These are phyloP conservation scores for Lepus europaeus DNA, from an alignment of 2,113 vertebrate genomes.

Conservation along the genomic window DNA sequence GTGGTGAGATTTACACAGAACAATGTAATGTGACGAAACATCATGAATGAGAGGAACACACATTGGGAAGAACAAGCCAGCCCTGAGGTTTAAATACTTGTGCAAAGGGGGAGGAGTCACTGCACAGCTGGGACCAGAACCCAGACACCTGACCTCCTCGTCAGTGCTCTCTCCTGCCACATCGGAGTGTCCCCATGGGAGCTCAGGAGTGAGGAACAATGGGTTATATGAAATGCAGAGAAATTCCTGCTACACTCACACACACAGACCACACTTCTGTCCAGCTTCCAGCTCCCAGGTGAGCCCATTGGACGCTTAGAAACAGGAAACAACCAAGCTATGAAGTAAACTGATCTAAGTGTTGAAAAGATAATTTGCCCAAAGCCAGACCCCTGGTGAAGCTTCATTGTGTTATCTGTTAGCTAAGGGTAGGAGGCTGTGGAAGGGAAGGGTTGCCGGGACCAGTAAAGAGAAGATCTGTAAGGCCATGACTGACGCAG, in stretches of 20 bases:
- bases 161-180: neutral
- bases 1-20: neutral
- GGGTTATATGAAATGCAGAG: constrained; percentile 39
- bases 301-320: constrained; percentile 72
- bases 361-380: constrained; percentile 85
- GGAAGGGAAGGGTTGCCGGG: constrained; percentile 65
- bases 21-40: neutral
- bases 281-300: constrained; percentile 66
- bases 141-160: constrained; percentile 53
- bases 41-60: neutral
- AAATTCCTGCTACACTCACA: neutral
- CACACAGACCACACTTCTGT: constrained; percentile 49
- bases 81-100: neutral
- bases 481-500: constrained; percentile 26
- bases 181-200: neutral
- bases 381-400: constrained; percentile 69
- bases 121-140: neutral
- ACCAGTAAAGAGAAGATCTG: constrained; percentile 42
- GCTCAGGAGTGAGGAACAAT: neutral
- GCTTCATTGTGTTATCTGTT: constrained; percentile 80
- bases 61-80: neutral
- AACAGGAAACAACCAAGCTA: constrained; percentile 78
- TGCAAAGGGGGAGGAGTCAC: neutral
- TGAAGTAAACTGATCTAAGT: constrained; percentile 78
- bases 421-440: constrained; percentile 75